These are phyloP conservation scores for Drosophila pandora DNA, from an alignment of 1,140 invertebrate genomes.

Conservation along the genomic window DNA sequence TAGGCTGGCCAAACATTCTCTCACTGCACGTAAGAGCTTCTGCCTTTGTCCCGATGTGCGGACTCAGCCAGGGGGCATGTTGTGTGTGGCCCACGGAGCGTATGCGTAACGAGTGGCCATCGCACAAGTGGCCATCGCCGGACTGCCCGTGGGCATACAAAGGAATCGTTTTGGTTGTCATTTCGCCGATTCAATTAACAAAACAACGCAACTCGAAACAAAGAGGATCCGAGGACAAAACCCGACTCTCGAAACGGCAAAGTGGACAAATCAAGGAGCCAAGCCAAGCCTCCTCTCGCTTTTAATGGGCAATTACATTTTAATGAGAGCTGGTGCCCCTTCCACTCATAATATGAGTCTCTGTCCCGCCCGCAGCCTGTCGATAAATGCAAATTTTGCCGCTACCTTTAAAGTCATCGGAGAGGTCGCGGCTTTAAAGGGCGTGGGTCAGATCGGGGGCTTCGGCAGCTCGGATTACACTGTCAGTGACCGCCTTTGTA, in stretches of 20 bases:
- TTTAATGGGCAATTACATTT: conserved; percentile 74
- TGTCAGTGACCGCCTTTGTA: conserved; percentile 41
- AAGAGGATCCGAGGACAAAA: conserved; percentile 19
- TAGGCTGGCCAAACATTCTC: conserved; percentile 1
- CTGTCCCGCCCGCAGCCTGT: conserved; percentile 8
- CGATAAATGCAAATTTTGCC: conserved; percentile 66
- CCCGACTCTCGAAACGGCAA: conserved; percentile 31
- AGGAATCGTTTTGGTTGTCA: conserved; percentile 56
- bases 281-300: conserved; percentile 8
- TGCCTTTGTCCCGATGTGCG: conserved; percentile 42
- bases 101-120: conserved; percentile 63
- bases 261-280: conserved; percentile 42
- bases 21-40: conserved; percentile 22
- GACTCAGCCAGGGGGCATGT: conserved; percentile 56
- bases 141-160: conserved; percentile 60
- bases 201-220: conserved; percentile 56
- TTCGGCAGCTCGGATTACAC: conserved; percentile 16
- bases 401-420: conserved; percentile 14
- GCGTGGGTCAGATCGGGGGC: neutral
- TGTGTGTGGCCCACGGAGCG: conserved; percentile 68
- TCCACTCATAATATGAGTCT: conserved; percentile 7
- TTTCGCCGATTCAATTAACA: conserved; percentile 73
- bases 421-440: conserved; percentile 25
- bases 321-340: conserved; percentile 44
- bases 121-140: conserved; percentile 51